phyloP scores from a whole-genome alignment of 1,140 invertebrate genomes.

The Eupristina koningsbergeri region DNA sequence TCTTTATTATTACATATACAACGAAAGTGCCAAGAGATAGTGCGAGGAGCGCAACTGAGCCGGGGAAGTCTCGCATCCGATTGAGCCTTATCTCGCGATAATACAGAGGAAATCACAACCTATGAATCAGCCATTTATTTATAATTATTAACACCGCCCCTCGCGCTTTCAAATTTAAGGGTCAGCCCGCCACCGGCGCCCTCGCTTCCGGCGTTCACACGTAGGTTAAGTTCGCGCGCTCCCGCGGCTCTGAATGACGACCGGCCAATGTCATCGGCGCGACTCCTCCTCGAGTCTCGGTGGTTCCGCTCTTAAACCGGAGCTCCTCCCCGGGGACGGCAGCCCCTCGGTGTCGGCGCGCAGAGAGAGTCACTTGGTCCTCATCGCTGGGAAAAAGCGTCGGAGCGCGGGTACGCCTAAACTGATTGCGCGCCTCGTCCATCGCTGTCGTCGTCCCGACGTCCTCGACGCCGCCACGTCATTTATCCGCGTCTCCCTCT shows the following conservation, averaged over 20 bases:
- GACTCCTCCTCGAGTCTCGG: too few relatives aligned
- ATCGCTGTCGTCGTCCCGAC: not conserved
- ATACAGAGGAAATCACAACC: not conserved
- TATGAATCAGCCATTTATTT: conserved; percentile 1
- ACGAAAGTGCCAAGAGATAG: not conserved
- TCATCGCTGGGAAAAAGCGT: not conserved
- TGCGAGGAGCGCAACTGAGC: not conserved
- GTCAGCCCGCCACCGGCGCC: not conserved
- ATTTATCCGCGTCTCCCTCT: conserved; percentile 13
- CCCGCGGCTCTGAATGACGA: too few relatives aligned
- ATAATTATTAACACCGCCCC: not conserved
- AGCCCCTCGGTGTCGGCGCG: not conserved
- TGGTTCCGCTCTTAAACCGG: too few relatives aligned
- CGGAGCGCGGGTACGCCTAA: not conserved
- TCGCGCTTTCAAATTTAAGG: not conserved
- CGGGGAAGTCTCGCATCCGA: not conserved
- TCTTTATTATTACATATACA: not conserved
- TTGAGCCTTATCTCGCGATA: not conserved
- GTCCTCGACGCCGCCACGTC: conserved; percentile 6
- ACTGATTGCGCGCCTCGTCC: conserved; percentile 9
- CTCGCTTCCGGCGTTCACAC: not conserved
- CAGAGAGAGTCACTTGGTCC: not conserved
- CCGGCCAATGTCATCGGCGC: not conserved
- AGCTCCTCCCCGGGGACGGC: too few relatives aligned
- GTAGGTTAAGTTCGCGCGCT: not conserved